Percentiles rank a stretch among this genome's conserved stretches.
These are phyloP conservation scores for Caenorhabditis imperialis DNA, from an alignment of 2,888 invertebrate genomes.

Conservation along the genomic window DNA sequence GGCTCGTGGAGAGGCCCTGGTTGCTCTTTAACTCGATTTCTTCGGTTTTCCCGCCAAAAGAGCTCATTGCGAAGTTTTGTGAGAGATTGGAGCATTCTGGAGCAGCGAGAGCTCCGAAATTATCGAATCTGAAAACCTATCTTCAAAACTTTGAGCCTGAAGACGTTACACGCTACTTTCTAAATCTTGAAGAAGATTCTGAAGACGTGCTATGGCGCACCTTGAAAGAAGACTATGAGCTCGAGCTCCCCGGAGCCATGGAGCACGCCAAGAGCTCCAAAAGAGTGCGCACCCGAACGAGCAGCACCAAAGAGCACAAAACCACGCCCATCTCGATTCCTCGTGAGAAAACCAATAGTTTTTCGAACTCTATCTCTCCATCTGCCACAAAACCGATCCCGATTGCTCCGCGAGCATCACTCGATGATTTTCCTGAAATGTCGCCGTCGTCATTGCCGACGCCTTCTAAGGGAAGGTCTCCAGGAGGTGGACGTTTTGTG, in stretches of 20 bases:
- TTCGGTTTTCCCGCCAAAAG: constrained; percentile 3
- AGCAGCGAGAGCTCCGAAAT: not conserved
- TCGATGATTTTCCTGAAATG: not conserved
- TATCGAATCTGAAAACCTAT: too few species aligned
- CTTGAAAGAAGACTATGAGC: not conserved
- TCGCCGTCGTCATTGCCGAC: constrained; percentile 5
- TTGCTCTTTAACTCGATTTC: constrained; percentile 19
- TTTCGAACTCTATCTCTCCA: constrained; percentile 14
- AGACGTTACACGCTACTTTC: constrained; percentile 4
- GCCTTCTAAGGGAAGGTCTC: constrained; percentile 6
- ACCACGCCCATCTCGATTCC: constrained; percentile 15
- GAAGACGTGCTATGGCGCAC: constrained; percentile 24
- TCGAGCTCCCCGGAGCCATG: too few species aligned
- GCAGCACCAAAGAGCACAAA: not conserved
- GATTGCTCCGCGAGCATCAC: too few species aligned
- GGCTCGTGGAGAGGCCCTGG: constrained; percentile 1
- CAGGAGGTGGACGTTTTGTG: constrained; percentile 23
- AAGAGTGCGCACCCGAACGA: not conserved
- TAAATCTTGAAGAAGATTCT: constrained; percentile 22
- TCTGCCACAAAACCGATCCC: constrained; percentile 2
- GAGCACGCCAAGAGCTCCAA: too few species aligned
- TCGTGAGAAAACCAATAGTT: constrained; percentile 8
- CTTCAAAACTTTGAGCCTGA: constrained; percentile 2
- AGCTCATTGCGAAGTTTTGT: constrained; percentile 3
- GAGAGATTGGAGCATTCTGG: not conserved